phyloP scores from a whole-genome alignment of 2,113 vertebrate genomes.

The Hipposideros armiger region DNA sequence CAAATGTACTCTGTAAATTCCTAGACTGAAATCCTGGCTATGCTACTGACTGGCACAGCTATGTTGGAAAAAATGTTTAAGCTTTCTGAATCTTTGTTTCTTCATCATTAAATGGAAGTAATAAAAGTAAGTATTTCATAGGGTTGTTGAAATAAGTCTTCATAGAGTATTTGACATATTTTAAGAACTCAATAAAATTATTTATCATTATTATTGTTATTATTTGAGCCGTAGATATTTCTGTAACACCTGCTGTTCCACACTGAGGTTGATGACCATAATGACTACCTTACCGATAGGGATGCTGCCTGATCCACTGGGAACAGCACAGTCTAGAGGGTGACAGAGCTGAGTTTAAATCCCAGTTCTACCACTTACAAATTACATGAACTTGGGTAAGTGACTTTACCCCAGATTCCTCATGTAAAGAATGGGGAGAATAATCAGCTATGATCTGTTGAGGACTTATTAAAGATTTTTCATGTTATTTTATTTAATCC shows the following conservation, averaged over 20 bases:
- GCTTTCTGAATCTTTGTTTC: slow-evolving; percentile 42
- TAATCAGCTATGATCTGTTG: neutral
- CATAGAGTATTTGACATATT: neutral
- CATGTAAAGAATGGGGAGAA: neutral
- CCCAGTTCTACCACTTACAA: neutral
- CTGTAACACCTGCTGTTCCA: neutral
- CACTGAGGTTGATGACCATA: neutral
- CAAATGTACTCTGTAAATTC: neutral
- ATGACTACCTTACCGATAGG: neutral
- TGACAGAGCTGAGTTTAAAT: neutral
- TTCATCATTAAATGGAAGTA: neutral
- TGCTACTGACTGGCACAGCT: neutral
- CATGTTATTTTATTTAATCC: slow-evolving; percentile 24
- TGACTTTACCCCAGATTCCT: neutral
- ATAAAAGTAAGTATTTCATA: neutral
- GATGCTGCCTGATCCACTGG: neutral
- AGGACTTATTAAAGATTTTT: neutral
- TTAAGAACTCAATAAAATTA: neutral
- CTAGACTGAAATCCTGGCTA: neutral
- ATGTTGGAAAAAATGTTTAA: neutral
- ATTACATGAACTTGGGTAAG: neutral
- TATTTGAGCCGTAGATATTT: neutral
- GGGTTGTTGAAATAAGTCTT: neutral
- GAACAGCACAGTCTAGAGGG: neutral
- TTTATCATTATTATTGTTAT: neutral